Percentiles rank a stretch among this genome's conserved stretches.
phyloP scores from a whole-genome alignment of 2,888 invertebrate species.

The Patella caerulea region DNA sequence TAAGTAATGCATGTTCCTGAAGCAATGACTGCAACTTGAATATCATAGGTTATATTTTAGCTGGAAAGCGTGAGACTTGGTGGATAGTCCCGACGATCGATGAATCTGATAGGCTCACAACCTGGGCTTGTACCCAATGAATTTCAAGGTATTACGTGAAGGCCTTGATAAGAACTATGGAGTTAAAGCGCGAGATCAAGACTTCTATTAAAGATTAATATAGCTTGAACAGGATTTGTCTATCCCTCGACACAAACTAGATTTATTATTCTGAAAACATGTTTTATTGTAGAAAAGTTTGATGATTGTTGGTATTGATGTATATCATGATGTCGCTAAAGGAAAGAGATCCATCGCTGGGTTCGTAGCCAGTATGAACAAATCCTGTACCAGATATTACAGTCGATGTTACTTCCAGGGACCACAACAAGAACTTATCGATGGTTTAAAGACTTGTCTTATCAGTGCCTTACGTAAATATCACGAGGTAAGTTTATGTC shows the following conservation, averaged over 20 bases:
- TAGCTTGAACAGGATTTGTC: too few relatives aligned
- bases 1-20: too few relatives aligned
- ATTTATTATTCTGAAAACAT: background rate
- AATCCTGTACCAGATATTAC: slow-evolving; percentile 67
- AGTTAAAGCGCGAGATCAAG: too few relatives aligned
- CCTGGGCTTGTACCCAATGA: too few relatives aligned
- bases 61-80: too few relatives aligned
- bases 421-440: slow-evolving; percentile 67
- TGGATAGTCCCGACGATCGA: too few relatives aligned
- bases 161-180: too few relatives aligned
- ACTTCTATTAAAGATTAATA: too few relatives aligned
- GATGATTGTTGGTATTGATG: slow-evolving; percentile 71
- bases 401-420: slow-evolving; percentile 63
- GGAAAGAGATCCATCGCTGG: slow-evolving; percentile 65
- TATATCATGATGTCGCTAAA: slow-evolving; percentile 65
- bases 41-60: too few relatives aligned
- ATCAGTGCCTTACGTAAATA: slow-evolving; percentile 80
- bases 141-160: too few relatives aligned
- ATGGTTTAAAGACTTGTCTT: slow-evolving; percentile 77
- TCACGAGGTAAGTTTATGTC: slow-evolving; percentile 72
- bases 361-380: slow-evolving; percentile 68
- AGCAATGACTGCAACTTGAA: too few relatives aligned
- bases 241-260: background rate
- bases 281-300: slow-evolving; percentile 49
- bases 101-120: too few relatives aligned